Conservation (phyloP, 1,140 invertebrate genomes). For the Leptonema lineaticorne region DNA sequence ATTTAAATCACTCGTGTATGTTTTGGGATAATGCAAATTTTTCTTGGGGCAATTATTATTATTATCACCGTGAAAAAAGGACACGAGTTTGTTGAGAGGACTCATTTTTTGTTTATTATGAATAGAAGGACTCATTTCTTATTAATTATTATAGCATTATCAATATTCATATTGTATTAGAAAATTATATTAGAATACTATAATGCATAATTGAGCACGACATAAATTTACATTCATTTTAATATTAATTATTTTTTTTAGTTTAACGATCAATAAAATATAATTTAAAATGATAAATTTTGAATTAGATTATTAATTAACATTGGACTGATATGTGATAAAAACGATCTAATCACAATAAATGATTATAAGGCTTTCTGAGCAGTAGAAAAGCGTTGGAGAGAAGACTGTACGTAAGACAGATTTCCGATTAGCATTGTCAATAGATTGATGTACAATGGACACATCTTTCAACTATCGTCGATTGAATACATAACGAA, state of each 20-base stretch:
- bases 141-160: neutral
- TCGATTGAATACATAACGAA: neutral
- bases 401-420: too few species aligned
- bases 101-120: slow-evolving; percentile 26
- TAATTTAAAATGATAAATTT: too few species aligned
- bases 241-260: too few species aligned
- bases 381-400: too few species aligned
- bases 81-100: slow-evolving; percentile 37
- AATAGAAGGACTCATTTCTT: neutral
- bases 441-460: neutral
- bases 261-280: too few species aligned
- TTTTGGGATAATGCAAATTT: slow-evolving; percentile 32
- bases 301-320: too few species aligned
- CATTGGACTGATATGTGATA: too few species aligned
- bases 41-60: slow-evolving; percentile 35
- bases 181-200: too few species aligned
- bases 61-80: slow-evolving; percentile 38
- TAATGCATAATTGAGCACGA: too few species aligned
- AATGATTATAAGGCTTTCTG: too few species aligned
- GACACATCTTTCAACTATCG: too few species aligned
- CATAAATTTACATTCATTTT: slow-evolving; percentile 9
- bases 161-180: neutral
- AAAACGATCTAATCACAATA: too few species aligned
- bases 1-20: slow-evolving; percentile 40
- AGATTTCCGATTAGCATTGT: neutral